phyloP scores from a whole-genome alignment of 2,888 invertebrate genomes.

The Pterostichus niger region DNA sequence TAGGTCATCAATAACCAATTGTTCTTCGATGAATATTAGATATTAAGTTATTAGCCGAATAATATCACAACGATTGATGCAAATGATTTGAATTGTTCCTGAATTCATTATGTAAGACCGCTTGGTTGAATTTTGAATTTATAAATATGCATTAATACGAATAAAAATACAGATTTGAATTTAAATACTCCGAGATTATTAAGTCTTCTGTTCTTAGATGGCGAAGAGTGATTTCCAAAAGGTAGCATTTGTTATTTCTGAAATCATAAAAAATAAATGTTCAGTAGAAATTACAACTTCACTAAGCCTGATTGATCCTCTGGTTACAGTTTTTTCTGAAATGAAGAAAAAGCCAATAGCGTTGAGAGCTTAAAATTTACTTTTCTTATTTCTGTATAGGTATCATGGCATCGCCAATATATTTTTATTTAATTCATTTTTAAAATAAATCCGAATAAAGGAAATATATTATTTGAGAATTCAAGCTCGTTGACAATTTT shows the following conservation, averaged over 20 bases:
- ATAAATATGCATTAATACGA: slow-evolving; percentile 2
- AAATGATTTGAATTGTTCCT: slow-evolving; percentile 37
- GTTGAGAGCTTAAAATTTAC: no score
- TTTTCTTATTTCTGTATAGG: no score
- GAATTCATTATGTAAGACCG: background rate
- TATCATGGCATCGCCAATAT: no score
- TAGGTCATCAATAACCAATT: slow-evolving; percentile 51
- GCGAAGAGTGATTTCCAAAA: background rate
- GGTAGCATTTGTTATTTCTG: background rate
- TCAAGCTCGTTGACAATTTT: no score
- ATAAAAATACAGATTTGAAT: slow-evolving; percentile 21
- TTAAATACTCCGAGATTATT: background rate
- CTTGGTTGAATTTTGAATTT: background rate
- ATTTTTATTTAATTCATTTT: no score
- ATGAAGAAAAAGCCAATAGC: no score
- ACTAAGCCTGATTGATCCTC: no score
- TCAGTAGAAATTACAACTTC: no score
- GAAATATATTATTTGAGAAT: no score
- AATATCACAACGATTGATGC: slow-evolving; percentile 48
- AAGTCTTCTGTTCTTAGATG: background rate
- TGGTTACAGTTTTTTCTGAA: no score
- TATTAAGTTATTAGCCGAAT: slow-evolving; percentile 49
- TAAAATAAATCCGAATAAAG: no score
- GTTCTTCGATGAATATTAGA: slow-evolving; percentile 20
- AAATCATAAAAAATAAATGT: no score